Evolutionary conservation across 2,797 vertebrate species (phyloP).

Genomic region (Macrochelys suwanniensis): DNA sequence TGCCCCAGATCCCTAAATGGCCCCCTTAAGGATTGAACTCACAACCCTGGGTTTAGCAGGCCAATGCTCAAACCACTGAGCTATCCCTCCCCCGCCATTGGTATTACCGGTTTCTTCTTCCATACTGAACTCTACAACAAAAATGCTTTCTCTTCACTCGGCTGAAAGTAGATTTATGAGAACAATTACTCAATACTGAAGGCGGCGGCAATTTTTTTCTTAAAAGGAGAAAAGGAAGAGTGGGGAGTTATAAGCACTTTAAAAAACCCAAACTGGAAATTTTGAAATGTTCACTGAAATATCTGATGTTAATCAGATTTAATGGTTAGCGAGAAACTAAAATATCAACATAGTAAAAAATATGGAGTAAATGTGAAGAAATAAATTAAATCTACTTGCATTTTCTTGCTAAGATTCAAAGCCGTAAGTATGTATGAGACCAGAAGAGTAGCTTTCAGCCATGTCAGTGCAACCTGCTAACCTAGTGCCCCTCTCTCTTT

Average conservation of each 20-base stretch:
- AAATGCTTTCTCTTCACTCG: background rate
- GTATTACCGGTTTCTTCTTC: background rate
- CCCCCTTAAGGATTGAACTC: too few species aligned
- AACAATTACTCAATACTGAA: background rate
- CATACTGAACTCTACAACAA: background rate
- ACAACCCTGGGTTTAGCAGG: too few species aligned
- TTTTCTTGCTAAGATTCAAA: background rate
- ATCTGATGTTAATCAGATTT: background rate
- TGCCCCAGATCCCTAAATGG: too few species aligned
- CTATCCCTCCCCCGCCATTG: too few species aligned
- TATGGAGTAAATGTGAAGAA: background rate
- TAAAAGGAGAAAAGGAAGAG: background rate
- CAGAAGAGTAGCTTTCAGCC: background rate
- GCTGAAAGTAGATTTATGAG: background rate
- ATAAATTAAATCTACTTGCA: background rate
- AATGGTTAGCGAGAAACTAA: background rate
- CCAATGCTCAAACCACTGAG: too few species aligned
- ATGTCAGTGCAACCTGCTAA: constrained; percentile 11
- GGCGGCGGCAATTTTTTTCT: background rate
- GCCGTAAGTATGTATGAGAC: background rate
- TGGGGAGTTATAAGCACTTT: accelerated
- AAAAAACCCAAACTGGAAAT: background rate
- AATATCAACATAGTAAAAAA: background rate
- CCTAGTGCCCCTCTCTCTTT: background rate
- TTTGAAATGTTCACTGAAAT: background rate